phyloP scores from a whole-genome alignment of 2,888 invertebrate genomes.

The Tipula vernalis region DNA sequence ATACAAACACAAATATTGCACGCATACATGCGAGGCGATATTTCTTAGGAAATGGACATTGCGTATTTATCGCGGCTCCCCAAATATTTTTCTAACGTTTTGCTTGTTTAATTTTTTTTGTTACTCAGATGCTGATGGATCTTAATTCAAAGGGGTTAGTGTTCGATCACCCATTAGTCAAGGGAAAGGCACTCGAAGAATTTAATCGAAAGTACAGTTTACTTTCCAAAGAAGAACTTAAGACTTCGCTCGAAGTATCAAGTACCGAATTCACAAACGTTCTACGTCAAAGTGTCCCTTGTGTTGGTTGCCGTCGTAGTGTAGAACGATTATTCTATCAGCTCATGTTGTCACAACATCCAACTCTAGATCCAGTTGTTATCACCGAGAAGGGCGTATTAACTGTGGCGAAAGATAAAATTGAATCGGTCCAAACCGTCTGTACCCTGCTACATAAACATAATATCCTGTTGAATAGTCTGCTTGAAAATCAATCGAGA shows the following conservation, averaged over 20 bases:
- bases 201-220: constrained; percentile 72
- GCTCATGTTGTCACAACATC: constrained; percentile 69
- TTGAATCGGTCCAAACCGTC: constrained; percentile 65
- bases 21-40: neutral
- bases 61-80: neutral
- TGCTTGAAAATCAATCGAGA: constrained; percentile 67
- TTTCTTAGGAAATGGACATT: neutral
- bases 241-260: constrained; percentile 68
- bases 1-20: neutral
- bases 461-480: constrained; percentile 62
- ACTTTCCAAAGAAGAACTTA: constrained; percentile 63
- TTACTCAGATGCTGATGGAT: constrained; percentile 81
- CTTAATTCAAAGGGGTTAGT: constrained; percentile 73
- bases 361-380: constrained; percentile 76
- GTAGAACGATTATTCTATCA: constrained; percentile 83
- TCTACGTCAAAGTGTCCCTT: constrained; percentile 82
- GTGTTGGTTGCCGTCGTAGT: constrained; percentile 86
- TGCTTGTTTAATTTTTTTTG: neutral
- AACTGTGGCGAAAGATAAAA: constrained; percentile 66
- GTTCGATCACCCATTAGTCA: constrained; percentile 67
- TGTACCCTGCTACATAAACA: constrained; percentile 79
- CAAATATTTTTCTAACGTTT: neutral
- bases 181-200: constrained; percentile 72
- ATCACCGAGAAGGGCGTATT: constrained; percentile 63
- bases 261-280: constrained; percentile 72